Evolutionary conservation across 92 coral and sea anemone species (phyloP), one percentile per base, ranked within the genome.

Genomic region (Phenganax subtilis): DNA sequence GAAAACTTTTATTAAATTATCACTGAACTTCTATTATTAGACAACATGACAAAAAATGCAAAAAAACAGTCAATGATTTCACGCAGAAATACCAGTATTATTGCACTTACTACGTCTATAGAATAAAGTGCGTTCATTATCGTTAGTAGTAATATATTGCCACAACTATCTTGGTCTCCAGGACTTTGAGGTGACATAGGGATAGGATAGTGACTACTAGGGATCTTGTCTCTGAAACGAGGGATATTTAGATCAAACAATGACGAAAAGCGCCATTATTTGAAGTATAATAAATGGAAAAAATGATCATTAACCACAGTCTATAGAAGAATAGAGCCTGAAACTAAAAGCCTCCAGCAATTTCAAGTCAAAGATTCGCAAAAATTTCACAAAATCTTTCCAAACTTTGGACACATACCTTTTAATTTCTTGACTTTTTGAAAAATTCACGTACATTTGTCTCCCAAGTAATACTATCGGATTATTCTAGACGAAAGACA

Each of bases 381-480:
- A 12, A 7, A 11, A 27, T 27, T 12, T 51, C 3, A 63, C 62
- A 65, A 65, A 64, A 70, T 17, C 68, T 37, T 37, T 37, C 47
- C 2, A 37, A 37, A 2, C 47, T 51, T 59, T 17, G 15, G 6
- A 16, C 37, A 27, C 85, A 55, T 86, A 96, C 99, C 99, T 91
- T 86, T 96, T 96, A 57, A 96, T 96, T 88, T 96, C 99, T 85
- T 96, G 99, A 84, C 99, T 96, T 86, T 96, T 96, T 71, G 99
- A 96, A 85, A 92, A 96, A 88, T 96, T 96, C 66, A 96, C 99
- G 81, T 92, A 96, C 99, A 96, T 96, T 84, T 96, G 99, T 89
- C 99, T 90, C 59, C 97, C 97, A 72, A 96, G 91, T 75, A 96
- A 93, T 62, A 97, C 89, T 52, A 96, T 91, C 17, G 99, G 87